Conservation (phyloP, 2,888 invertebrate genomes). For the Coenonympha glycerion region DNA sequence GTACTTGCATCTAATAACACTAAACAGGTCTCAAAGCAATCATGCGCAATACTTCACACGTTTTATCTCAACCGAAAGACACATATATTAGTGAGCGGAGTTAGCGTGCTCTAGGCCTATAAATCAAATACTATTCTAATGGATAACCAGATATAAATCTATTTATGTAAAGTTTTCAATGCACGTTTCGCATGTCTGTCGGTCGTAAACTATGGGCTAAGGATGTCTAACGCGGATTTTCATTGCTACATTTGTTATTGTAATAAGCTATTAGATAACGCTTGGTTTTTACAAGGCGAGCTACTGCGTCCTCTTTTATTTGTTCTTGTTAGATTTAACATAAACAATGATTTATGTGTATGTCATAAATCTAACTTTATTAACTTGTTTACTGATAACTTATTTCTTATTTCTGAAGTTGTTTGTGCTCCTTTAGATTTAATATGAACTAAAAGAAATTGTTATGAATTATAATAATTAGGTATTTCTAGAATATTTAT, state of each 20-base stretch:
- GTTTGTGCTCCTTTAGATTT: no score
- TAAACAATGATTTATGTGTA: no score
- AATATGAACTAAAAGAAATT: no score
- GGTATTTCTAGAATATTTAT: no score
- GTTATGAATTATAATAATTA: no score
- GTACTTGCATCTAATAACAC: slow-evolving; percentile 6
- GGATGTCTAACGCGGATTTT: slow-evolving; percentile 28
- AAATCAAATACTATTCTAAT: slow-evolving; percentile 59
- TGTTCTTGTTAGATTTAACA: background rate
- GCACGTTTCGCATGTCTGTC: slow-evolving; percentile 62
- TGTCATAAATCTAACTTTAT: no score
- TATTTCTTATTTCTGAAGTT: no score
- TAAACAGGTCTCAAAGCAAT: slow-evolving; percentile 7
- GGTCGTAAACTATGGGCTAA: slow-evolving; percentile 38
- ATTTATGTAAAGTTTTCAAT: slow-evolving; percentile 70
- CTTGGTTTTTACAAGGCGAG: background rate
- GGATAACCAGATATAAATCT: slow-evolving; percentile 65
- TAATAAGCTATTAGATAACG: background rate
- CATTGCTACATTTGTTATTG: slow-evolving; percentile 16
- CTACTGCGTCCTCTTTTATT: background rate
- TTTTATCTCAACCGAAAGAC: slow-evolving; percentile 9
- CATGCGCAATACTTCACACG: slow-evolving; percentile 8
- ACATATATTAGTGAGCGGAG: slow-evolving; percentile 21
- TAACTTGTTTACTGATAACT: no score
- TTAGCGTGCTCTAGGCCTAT: slow-evolving; percentile 51